phyloP scores from a whole-genome alignment of 2,888 invertebrate genomes.

The Schizaphis graminum region DNA sequence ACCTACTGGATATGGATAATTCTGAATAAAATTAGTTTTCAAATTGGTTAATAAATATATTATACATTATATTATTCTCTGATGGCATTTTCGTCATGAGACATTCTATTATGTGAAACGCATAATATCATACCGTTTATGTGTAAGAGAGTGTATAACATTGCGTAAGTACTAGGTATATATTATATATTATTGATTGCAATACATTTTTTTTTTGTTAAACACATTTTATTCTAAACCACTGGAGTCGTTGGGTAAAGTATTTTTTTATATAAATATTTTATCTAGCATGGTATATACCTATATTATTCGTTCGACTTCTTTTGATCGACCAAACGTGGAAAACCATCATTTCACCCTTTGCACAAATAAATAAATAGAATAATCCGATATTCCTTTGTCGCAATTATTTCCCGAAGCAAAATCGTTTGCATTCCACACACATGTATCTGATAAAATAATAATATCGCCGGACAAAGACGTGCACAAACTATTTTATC shows the following conservation, averaged over 20 bases:
- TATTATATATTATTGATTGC: not conserved
- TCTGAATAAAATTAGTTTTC: not conserved
- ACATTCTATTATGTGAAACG: not conserved
- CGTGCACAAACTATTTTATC: conserved; percentile 33
- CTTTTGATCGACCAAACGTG: conserved; percentile 48
- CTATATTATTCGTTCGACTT: not conserved
- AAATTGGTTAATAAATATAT: not conserved
- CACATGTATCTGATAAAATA: conserved; percentile 17
- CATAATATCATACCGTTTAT: not conserved
- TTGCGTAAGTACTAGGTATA: not conserved
- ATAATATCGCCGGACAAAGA: conserved; percentile 20
- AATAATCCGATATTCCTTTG: conserved; percentile 11
- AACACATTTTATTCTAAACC: not conserved
- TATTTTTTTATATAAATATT: not conserved
- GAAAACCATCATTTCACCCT: conserved; percentile 17
- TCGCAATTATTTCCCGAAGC: conserved; percentile 5
- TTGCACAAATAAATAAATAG: not conserved
- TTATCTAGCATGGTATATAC: not conserved
- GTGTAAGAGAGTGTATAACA: not conserved
- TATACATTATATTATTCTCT: not conserved
- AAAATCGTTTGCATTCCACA: conserved; percentile 30
- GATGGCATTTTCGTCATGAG: not conserved
- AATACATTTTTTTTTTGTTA: not conserved
- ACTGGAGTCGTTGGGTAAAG: not conserved
- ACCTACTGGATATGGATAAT: not conserved